Evolutionary conservation across 2,113 vertebrate species (phyloP), one percentile per base, ranked within the genome.

Genomic region (Sebastes fasciatus): DNA sequence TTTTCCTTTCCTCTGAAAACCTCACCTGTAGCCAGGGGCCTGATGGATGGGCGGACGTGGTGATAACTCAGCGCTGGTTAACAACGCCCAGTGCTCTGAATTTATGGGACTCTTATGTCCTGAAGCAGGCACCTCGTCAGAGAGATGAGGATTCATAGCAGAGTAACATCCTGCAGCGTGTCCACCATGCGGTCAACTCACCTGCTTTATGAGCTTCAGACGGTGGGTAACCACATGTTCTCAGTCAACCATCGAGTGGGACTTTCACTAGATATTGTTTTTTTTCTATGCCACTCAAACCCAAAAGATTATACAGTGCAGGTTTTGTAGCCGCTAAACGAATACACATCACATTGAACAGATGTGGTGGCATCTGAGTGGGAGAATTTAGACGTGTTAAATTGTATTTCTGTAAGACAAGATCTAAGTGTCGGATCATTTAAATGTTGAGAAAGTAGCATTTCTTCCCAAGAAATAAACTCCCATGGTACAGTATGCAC

Each of bases 1-100:
- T 48, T 82, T 82, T 70, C 46, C 40, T 54, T 76, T 52, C n/a
- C 4, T 61, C 16, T 82, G 69, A 62, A 66, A 1, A 4, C 10
- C 6, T 83, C 68, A 66, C 64, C 26, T 79, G 69, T 69, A 52
- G 16, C 11, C 13, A 7, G 12, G 14, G 23, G 2, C 19, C 51
- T 23, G 26, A 10, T 6, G 13, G 42, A 16, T 45, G 49, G 34
- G 67, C 4, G 9, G 42, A 11, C 4, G 17, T 23, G 23, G 23
- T 16, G 12, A 69, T 55, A 78, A 82, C 40, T 77, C 48, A 7
- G 42, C 17, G 23, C 46, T 48, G n/a, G 67, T 60, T 6, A 46
- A 46, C 6, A 58, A 26, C 10, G 5, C n/a, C 14, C 46, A 26
- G 19, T 42, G 62, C 34, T 40, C 45, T 58, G 66, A 14, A 55